Evolutionary conservation across 2,888 invertebrate genomes (phyloP), one percentile per base, ranked within the genome.

Genomic region (Hydrotaea cyrtoneurina): DNA sequence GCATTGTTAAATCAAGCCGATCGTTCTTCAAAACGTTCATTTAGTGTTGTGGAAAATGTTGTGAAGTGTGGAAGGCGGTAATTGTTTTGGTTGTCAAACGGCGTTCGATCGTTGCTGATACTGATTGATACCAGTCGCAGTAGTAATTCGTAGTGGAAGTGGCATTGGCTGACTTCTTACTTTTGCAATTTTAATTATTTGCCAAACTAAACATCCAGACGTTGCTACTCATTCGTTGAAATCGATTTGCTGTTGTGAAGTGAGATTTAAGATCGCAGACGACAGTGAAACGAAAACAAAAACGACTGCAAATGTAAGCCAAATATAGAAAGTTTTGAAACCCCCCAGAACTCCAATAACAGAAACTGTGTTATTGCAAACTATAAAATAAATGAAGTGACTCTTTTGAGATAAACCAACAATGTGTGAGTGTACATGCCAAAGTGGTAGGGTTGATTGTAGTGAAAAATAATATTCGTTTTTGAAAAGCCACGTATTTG

Each of bases 1-100:
- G n/a, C n/a, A 36, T 53, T 77, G 31, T 55, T 50, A 77, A 78
- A 57, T 59, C 39, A 13, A 39, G 57, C 26, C 31, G 79, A 71
- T 80, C 82, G 66, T 62, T 53, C 62, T 55, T 55, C 31, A 31
- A 31, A 31, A 31, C 31, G 31, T 31, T 31, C 46, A 77, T 73
- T 86, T 83, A 89, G 89, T 89, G 87, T 87, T 89, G 86, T 86
- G 88, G 87, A 88, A 89, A 31, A 89, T 89, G 89, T 31, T 89
- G 86, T 89, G 89, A 88, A 88, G 89, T 87, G 80, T 79, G 86
- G n/a, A 31, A 31, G 88, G 46, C 39, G 66, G 43, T n/a, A n/a
- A n/a, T n/a, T 26, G 36, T 31, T 66, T 55, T 21, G 66, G 17
- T 66, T 36, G 66, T 21, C 55, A 43, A 62, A 55, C 19, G 55